phyloP scores from a whole-genome alignment of 1,140 invertebrate species.

The Riptortus pedestris region DNA sequence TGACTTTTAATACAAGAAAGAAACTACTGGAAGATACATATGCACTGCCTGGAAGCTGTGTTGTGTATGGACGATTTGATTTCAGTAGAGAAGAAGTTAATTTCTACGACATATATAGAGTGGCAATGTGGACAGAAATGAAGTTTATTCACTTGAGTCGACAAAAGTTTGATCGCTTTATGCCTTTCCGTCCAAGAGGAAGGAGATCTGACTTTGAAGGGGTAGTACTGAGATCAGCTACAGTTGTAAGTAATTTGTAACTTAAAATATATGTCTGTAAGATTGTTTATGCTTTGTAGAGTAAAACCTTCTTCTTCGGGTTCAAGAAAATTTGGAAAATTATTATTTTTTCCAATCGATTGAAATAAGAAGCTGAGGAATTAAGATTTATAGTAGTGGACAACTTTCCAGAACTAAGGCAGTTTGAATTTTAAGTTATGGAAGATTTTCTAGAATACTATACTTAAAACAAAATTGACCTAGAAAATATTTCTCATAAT shows the following conservation, averaged over 20 bases:
- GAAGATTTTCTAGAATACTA: too few species aligned
- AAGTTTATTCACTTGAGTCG: background rate
- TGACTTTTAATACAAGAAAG: background rate
- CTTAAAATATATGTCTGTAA: too few species aligned
- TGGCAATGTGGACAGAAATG: background rate
- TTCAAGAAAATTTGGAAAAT: too few species aligned
- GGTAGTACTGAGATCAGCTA: background rate
- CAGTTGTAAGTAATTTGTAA: background rate
- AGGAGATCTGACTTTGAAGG: background rate
- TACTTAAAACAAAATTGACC: too few species aligned
- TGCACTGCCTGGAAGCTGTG: background rate
- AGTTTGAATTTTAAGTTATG: too few species aligned
- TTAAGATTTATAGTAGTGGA: too few species aligned
- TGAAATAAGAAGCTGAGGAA: too few species aligned
- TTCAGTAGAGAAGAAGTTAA: background rate
- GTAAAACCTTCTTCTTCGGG: too few species aligned
- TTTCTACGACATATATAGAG: background rate
- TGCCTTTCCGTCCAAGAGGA: background rate
- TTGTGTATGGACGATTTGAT: background rate
- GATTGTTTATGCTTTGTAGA: too few species aligned
- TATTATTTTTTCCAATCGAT: too few species aligned
- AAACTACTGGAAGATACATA: background rate
- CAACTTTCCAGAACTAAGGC: too few species aligned
- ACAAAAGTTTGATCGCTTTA: background rate
- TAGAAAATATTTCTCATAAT: too few species aligned